A percentile compares a stretch with the other conserved stretches of the same genome.
Evolutionary conservation across 1,140 invertebrate genomes (phyloP).

Genomic region (Gerris buenoi): DNA sequence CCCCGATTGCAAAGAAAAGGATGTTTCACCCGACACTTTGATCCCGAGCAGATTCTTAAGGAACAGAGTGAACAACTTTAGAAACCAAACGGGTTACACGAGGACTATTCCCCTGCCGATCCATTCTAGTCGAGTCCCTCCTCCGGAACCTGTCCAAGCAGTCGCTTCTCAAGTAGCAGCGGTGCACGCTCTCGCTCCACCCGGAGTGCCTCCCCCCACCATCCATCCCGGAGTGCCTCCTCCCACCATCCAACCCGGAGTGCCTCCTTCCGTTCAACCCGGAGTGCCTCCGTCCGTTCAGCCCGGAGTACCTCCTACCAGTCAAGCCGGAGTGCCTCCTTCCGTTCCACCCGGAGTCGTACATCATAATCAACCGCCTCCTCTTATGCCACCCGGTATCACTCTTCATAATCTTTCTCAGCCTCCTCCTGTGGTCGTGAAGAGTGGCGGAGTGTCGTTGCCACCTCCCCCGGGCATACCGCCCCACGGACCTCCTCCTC

Average conservation of each 20-base stretch:
- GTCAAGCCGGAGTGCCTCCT: background rate
- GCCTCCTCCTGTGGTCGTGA: too few species aligned
- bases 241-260: background rate
- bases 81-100: constrained; percentile 74
- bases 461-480: background rate
- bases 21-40: constrained; percentile 78
- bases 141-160: background rate
- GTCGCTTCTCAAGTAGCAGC: background rate
- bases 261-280: background rate
- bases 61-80: constrained; percentile 72
- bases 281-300: background rate
- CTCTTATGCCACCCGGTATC: background rate
- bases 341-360: background rate
- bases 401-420: too few species aligned
- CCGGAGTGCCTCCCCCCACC: background rate
- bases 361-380: background rate
- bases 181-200: background rate
- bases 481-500: background rate
- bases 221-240: background rate
- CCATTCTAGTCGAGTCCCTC: constrained; percentile 3
- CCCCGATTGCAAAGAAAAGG: constrained; percentile 81
- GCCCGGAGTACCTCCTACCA: background rate
- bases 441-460: too few species aligned
- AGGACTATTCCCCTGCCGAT: constrained; percentile 5
- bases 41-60: constrained; percentile 85